phyloP scores from a whole-genome alignment of 2,888 invertebrate genomes.

The Lagria hirta region DNA sequence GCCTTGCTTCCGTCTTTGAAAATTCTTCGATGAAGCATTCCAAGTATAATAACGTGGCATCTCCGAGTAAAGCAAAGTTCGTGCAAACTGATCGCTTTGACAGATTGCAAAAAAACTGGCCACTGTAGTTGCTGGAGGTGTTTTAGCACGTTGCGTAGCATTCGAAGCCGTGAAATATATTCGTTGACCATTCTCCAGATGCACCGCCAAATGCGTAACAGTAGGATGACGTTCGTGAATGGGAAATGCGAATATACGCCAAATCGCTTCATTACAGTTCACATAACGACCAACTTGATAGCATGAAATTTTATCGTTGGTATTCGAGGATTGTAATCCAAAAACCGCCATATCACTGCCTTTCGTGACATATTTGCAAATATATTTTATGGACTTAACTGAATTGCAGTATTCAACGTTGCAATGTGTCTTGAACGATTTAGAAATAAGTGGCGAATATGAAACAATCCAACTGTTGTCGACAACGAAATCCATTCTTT shows the following conservation, averaged over 20 bases:
- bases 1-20: slow-evolving; percentile 35
- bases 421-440: slow-evolving; percentile 45
- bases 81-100: slow-evolving; percentile 30
- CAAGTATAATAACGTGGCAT: slow-evolving; percentile 34
- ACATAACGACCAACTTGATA: slow-evolving; percentile 38
- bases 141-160: slow-evolving; percentile 1
- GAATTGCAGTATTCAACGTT: slow-evolving; percentile 52
- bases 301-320: slow-evolving; percentile 11
- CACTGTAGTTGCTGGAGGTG: slow-evolving; percentile 1
- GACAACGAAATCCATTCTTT: slow-evolving; percentile 4
- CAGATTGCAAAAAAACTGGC: slow-evolving; percentile 2
- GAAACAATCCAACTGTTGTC: slow-evolving; percentile 4
- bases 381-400: slow-evolving; percentile 50
- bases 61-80: slow-evolving; percentile 45
- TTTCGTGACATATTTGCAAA: slow-evolving; percentile 53
- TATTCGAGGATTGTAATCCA: slow-evolving; percentile 6
- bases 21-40: slow-evolving; percentile 40
- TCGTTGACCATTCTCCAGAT: slow-evolving; percentile 31
- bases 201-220: slow-evolving; percentile 39
- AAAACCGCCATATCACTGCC: slow-evolving; percentile 41
- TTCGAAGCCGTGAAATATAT: slow-evolving; percentile 22
- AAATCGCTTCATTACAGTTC: slow-evolving; percentile 39
- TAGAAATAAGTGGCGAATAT: slow-evolving; percentile 10
- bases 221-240: slow-evolving; percentile 40
- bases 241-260: slow-evolving; percentile 29